These are phyloP conservation scores for Vespertilio murinus DNA, from an alignment of 2,797 vertebrate species.

Conservation along the genomic window DNA sequence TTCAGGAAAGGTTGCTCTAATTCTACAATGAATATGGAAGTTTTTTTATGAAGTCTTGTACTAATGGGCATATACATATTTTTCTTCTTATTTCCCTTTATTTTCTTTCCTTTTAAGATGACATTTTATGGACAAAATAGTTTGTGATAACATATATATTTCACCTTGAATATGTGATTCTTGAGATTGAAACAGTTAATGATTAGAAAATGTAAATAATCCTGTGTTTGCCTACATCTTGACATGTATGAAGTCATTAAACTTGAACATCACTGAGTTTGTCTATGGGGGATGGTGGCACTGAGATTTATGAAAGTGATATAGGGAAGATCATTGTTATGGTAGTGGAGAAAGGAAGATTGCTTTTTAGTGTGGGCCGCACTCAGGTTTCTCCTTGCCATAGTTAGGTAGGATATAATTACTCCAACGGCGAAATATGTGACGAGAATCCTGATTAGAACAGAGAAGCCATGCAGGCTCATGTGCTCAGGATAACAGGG, in stretches of 20 bases:
- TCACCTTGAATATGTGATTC: background rate
- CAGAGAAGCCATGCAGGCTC: background rate
- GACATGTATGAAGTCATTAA: background rate
- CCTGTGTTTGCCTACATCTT: background rate
- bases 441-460: background rate
- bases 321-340: background rate
- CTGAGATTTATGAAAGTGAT: background rate
- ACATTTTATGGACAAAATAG: background rate
- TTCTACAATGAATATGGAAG: background rate
- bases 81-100: background rate
- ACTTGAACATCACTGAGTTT: background rate
- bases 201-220: slow-evolving; percentile 11
- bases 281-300: background rate
- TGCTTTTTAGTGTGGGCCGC: background rate
- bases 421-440: background rate
- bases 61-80: background rate
- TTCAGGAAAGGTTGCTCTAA: background rate
- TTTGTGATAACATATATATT: background rate
- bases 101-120: background rate
- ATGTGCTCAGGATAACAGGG: background rate
- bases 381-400: background rate
- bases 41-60: background rate
- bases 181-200: background rate
- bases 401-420: background rate
- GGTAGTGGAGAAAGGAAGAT: background rate